Base-by-base conservation (phyloP, 2,113 vertebrate genomes). In the Podocnemis expansa region DNA sequence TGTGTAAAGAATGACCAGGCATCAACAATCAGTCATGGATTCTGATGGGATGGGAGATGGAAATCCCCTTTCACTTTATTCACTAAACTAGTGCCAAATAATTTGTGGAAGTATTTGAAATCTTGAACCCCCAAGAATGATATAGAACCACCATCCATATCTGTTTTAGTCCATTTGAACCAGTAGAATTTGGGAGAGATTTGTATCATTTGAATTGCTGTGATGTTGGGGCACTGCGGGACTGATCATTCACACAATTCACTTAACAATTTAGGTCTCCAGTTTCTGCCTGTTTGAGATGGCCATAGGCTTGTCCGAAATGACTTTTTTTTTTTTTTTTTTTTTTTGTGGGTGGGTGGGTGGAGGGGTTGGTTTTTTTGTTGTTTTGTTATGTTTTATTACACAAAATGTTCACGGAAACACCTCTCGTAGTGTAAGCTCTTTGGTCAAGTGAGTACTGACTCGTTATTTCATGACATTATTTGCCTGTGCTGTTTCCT, bases 401-500 rank as follows among this genome's bases (percentile, higher is more conserved):
- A 24, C 73, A 75, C 10, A 45, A 43, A 75, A 76, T 11, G 10
- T 76, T 76, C 4, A 7, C 25, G 38, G 27, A 45, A 76, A 25
- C 13, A 0, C 24, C 11, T 11, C 24, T 14, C 4, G 5, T 75
- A 24, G 12, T 76, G 22, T 45, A 4, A 27, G 11, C 73, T 41
- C 43, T 45, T 45, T 27, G 73, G 24, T 45, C 73, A 76, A 13
- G 27, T 45, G 41, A 76, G 25, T 76, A 41, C 22, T 76, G 22
- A 45, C 41, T 70, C 21, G 14, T 12, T 7, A 7, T 45, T 43
- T 76, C 41, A 60, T 60, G 19, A 4, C 47, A 27, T 91, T 92
- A 47, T 84, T 92, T 91, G 89, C 79, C 54, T 78, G 4, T 6
- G 52, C 84, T 67, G 19, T 73, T 94, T 84, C 89, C n/a, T 86